Conservation (phyloP, 2,797 vertebrate genomes). For the Trachurus trachurus region DNA sequence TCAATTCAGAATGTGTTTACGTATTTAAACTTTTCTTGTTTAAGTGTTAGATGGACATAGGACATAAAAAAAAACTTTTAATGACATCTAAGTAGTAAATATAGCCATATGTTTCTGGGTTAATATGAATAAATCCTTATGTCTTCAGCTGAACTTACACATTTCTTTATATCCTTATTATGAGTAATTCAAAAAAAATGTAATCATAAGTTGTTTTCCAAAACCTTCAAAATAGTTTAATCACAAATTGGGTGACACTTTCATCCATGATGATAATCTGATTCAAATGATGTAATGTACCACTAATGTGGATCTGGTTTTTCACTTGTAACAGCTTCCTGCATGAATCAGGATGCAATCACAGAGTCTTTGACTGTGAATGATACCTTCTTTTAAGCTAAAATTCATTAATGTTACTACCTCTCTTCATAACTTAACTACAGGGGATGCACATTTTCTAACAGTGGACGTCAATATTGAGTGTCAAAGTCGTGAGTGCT, state of each 20-base stretch:
- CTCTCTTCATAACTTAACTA: slow-evolving; percentile 17
- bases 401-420: slow-evolving; percentile 58
- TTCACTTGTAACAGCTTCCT: slow-evolving; percentile 69
- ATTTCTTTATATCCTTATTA: too few relatives aligned
- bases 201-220: slow-evolving; percentile 2
- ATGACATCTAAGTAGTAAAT: neutral
- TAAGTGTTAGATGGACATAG: neutral
- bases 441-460: slow-evolving; percentile 21
- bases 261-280: slow-evolving; percentile 54
- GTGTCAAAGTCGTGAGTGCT: slow-evolving; percentile 44
- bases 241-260: slow-evolving; percentile 53
- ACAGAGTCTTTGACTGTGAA: slow-evolving; percentile 62
- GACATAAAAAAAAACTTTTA: neutral
- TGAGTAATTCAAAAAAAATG: too few relatives aligned
- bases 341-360: slow-evolving; percentile 74
- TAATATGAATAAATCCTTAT: neutral
- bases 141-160: neutral
- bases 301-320: slow-evolving; percentile 59
- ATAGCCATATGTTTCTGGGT: neutral
- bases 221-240: slow-evolving; percentile 36
- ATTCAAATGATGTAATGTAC: slow-evolving; percentile 62
- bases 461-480: slow-evolving; percentile 21
- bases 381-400: slow-evolving; percentile 59
- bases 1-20: neutral
- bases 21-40: neutral